These are phyloP conservation scores for Synanthedon formicaeformis DNA, from an alignment of 2,888 invertebrate species.

Conservation along the genomic window DNA sequence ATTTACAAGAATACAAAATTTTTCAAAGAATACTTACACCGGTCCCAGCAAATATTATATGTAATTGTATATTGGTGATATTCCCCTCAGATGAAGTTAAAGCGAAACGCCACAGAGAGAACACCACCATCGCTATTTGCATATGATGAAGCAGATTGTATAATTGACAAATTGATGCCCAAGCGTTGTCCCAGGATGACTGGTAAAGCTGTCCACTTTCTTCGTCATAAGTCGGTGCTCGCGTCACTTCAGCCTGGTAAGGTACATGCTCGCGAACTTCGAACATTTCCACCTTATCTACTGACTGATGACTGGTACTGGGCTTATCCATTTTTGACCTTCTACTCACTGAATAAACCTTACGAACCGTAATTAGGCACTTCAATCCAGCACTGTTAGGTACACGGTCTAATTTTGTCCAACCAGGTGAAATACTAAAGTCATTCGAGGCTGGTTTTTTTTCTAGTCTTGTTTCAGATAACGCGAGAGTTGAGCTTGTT, in stretches of 20 bases:
- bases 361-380: constrained; percentile 23
- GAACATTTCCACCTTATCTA: constrained; percentile 53
- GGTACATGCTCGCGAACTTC: constrained; percentile 62
- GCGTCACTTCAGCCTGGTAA: constrained; percentile 53
- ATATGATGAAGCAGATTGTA: constrained; percentile 59
- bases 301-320: constrained; percentile 41
- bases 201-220: constrained; percentile 44
- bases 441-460: constrained; percentile 9
- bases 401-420: constrained; percentile 28
- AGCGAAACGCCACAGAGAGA: constrained; percentile 55
- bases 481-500: constrained; percentile 28
- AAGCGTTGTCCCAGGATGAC: constrained; percentile 51
- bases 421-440: constrained; percentile 28
- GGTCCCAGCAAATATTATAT: constrained; percentile 60
- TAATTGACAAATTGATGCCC: constrained; percentile 53
- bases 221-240: constrained; percentile 53
- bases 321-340: constrained; percentile 49
- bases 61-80: constrained; percentile 54
- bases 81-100: constrained; percentile 48
- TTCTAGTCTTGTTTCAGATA: constrained; percentile 27
- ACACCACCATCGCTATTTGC: constrained; percentile 58
- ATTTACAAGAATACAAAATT: neutral
- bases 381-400: constrained; percentile 1
- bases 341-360: constrained; percentile 20
- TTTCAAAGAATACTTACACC: constrained; percentile 45